Conservation (phyloP, 2,888 invertebrate genomes). For the Ariolimax columbianus region DNA sequence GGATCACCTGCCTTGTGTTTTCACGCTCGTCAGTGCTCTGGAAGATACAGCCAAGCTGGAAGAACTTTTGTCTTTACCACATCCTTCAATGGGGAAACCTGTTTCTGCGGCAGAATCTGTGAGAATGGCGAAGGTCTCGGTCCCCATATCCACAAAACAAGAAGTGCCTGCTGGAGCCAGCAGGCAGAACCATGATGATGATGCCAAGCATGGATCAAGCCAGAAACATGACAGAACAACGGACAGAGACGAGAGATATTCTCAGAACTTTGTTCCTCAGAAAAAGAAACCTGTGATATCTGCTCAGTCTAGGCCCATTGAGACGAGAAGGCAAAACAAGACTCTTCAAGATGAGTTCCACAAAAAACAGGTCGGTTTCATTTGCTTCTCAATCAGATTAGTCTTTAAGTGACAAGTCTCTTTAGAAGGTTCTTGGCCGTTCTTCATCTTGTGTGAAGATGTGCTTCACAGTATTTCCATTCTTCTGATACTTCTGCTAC, state of each 20-base stretch:
- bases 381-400: background rate
- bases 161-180: background rate
- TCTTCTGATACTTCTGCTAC: too few species aligned
- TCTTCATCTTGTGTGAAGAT: too few species aligned
- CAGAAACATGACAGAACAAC: background rate
- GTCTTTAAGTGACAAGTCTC: too few species aligned
- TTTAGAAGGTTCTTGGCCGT: too few species aligned
- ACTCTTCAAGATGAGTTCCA: slow-evolving; percentile 67
- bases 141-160: background rate
- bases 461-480: too few species aligned
- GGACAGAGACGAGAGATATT: background rate
- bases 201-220: background rate
- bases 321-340: slow-evolving; percentile 62
- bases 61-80: slow-evolving; percentile 60
- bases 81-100: slow-evolving; percentile 62
- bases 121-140: background rate
- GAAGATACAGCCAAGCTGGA: slow-evolving; percentile 67
- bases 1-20: slow-evolving; percentile 67
- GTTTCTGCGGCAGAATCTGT: slow-evolving; percentile 47
- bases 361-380: slow-evolving; percentile 61
- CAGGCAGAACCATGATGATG: background rate
- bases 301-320: slow-evolving; percentile 31
- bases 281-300: background rate
- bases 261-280: slow-evolving; percentile 3
- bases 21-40: slow-evolving; percentile 70